These are phyloP conservation scores for Aurelia aurita complex sp. Pacific DNA, from an alignment of 30 jellyfish, hydroid and myxozoan genomes.

Conservation along the genomic window DNA sequence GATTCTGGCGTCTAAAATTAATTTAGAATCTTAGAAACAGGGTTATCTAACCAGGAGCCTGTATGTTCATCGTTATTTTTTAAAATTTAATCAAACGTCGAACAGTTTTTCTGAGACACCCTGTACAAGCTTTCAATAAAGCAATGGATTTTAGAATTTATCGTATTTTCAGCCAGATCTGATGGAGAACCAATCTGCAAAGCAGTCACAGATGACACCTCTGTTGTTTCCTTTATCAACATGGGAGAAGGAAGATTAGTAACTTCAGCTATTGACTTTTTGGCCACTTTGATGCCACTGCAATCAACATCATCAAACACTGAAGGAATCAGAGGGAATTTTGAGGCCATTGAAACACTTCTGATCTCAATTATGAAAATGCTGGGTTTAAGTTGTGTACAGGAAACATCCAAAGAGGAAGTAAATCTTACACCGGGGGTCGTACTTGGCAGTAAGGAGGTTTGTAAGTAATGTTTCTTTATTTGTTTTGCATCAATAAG, in stretches of 20 bases:
- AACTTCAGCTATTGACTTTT: not conserved
- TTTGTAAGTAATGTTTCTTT: no score
- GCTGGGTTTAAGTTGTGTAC: not conserved
- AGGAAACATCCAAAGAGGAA: not conserved
- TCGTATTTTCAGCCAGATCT: not conserved
- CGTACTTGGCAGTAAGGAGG: not conserved
- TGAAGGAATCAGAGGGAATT: not conserved
- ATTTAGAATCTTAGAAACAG: no score
- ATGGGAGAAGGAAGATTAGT: not conserved
- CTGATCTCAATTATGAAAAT: not conserved
- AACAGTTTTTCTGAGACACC: no score
- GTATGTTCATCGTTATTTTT: no score
- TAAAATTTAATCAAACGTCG: no score
- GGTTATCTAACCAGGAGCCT: no score
- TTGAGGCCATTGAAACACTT: not conserved
- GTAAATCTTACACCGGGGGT: not conserved
- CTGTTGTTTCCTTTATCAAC: not conserved
- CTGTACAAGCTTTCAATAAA: no score
- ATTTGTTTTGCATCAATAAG: no score
- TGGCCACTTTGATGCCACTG: not conserved
- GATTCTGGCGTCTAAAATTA: no score
- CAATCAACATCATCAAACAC: not conserved
- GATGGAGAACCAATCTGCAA: not conserved
- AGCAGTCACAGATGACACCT: not conserved
- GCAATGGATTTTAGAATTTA: no score